Base-by-base conservation (phyloP, 2,888 invertebrate genomes). In the Apeira syringaria region DNA sequence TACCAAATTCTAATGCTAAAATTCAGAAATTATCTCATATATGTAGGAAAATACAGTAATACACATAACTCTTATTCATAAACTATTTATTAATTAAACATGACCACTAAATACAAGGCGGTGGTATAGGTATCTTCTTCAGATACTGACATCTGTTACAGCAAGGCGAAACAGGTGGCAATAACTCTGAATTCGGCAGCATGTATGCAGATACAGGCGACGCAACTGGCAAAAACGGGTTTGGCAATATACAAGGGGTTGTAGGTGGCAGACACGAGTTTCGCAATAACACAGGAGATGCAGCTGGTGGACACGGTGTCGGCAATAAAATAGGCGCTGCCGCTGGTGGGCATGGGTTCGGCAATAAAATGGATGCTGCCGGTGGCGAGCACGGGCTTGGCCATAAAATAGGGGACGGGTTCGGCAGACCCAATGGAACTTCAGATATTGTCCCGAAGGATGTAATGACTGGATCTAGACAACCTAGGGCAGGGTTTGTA, bases 91-190 rank as follows among this genome's bases (percentile, higher is more conserved):
- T 15, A 3, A 15, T 15, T 4, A 17, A 4, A 30, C 3, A 1
- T 7, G 1, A 7, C 22, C 18, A 9, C 10, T 66, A 80, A 25
- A 83, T 64, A 53, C 64, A 65, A 1, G 84, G 84, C 0, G 84
- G 84, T 1, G 80, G 76, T 3, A 83, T 75, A 0, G 80, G 77
- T 3, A 82, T 76, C 43, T 79, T 82, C 39, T 66, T 82, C 7
- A 82, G 61, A 53, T 66, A 76, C 18, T 72, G 67, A 13, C 75
- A 71, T 8, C 56, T 62, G 6, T 67, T 65, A 5, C 59, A 53
- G 10, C 68, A 66, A 1, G 67, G 59, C 0, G 54, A 52, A 0
- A 59, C 59, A 7, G 73, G 63, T 0, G 76, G 71, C 7, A 73
- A 22, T 0, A 49, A 15, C 0, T 68, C 60, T 0, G 64, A 59